phyloP scores from a whole-genome alignment of 2,113 vertebrate species.

The Takifugu bimaculatus region DNA sequence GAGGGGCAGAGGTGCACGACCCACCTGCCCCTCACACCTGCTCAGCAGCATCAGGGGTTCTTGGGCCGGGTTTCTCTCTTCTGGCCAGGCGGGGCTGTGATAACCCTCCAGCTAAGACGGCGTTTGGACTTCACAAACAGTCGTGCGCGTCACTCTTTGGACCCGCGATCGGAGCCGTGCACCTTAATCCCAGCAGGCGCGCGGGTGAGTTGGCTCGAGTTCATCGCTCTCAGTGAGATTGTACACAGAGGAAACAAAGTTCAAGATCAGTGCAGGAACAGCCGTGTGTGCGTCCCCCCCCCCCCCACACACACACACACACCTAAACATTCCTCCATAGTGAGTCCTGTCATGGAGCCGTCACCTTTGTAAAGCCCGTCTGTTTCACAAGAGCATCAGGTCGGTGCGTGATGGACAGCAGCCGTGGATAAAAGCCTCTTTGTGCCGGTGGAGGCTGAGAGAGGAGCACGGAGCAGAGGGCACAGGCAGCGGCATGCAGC shows the following conservation, averaged over 20 bases:
- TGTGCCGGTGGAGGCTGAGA: conserved; percentile 16
- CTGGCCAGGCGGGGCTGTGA: too few species aligned
- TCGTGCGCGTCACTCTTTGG: background rate
- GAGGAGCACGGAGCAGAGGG: background rate
- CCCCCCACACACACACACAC: conserved; percentile 15
- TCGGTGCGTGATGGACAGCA: conserved; percentile 34
- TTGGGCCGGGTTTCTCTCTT: too few species aligned
- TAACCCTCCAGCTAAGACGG: too few species aligned
- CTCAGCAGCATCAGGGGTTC: too few species aligned
- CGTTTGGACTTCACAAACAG: background rate
- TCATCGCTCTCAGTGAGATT: conserved; percentile 24
- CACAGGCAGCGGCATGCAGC: conserved; percentile 5
- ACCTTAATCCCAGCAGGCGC: background rate
- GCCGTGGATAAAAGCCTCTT: conserved; percentile 22
- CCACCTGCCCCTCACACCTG: too few species aligned
- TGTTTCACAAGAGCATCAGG: conserved; percentile 42
- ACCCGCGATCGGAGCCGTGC: background rate
- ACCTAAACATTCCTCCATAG: conserved; percentile 31
- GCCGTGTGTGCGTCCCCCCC: conserved; percentile 8
- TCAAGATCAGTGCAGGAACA: conserved; percentile 18
- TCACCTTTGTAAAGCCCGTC: conserved; percentile 47
- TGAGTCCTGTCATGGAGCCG: conserved; percentile 29
- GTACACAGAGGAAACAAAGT: conserved; percentile 36
- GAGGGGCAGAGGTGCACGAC: too few species aligned
- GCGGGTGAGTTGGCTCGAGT: background rate